Conservation (phyloP, 2,888 invertebrate species). For the Cantharis rufa region DNA sequence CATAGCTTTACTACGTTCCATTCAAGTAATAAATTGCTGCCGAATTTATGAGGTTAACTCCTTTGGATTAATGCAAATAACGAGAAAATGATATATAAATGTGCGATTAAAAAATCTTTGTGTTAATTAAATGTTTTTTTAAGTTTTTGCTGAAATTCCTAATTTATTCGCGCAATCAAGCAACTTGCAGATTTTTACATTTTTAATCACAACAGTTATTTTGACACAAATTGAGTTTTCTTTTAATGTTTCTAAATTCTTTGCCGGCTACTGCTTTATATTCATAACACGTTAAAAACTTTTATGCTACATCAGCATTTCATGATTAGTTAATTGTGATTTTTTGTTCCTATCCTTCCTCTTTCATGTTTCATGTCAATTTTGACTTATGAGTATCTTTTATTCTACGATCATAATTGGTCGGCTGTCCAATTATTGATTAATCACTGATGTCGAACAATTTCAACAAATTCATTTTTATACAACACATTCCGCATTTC, state of each 20-base stretch:
- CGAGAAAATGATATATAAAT: conserved; percentile 2
- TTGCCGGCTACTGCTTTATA: neutral
- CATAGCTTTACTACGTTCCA: conserved; percentile 12
- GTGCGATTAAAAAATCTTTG: neutral
- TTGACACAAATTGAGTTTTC: neutral
- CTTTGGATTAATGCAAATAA: conserved; percentile 10
- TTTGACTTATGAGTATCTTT: neutral
- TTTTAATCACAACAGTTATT: neutral
- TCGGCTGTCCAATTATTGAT: neutral
- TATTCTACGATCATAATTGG: neutral
- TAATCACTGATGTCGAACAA: neutral
- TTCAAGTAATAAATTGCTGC: conserved; percentile 11
- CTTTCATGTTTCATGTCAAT: neutral
- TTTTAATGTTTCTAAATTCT: neutral
- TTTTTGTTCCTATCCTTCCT: neutral
- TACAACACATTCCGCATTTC: too few species aligned
- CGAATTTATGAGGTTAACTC: conserved; percentile 15
- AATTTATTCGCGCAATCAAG: neutral
- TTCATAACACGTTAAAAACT: neutral
- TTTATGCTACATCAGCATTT: neutral
- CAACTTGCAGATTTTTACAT: neutral
- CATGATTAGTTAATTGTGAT: neutral
- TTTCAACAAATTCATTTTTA: neutral
- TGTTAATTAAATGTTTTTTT: neutral
- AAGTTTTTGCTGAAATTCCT: neutral